Conservation (phyloP, 2,888 invertebrate species). For the Mimas tiliae region DNA sequence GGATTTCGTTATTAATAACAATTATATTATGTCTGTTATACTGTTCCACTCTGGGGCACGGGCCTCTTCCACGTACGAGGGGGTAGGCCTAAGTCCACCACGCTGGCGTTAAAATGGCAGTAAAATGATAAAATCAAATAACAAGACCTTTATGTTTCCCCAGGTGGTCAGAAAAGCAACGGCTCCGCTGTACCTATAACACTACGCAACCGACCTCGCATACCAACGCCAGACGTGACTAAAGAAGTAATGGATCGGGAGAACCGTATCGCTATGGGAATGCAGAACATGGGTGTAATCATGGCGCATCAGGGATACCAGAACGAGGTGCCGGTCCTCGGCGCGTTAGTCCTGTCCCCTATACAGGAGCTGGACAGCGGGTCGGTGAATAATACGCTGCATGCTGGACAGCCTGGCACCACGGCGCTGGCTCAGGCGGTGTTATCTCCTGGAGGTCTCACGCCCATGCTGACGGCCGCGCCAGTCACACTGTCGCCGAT, state of each 20-base stretch:
- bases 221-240: slow-evolving; percentile 94
- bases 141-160: slow-evolving; percentile 3
- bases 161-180: slow-evolving; percentile 89
- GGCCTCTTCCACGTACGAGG: too few relatives aligned
- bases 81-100: too few relatives aligned
- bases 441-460: slow-evolving; percentile 85
- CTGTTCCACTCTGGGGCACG: too few relatives aligned
- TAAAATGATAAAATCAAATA: too few relatives aligned
- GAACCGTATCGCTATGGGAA: slow-evolving; percentile 84
- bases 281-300: slow-evolving; percentile 87
- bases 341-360: slow-evolving; percentile 91
- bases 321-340: slow-evolving; percentile 89
- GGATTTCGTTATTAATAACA: too few relatives aligned
- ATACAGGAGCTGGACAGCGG: slow-evolving; percentile 93
- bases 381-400: slow-evolving; percentile 89
- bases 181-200: slow-evolving; percentile 87
- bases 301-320: slow-evolving; percentile 87
- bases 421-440: slow-evolving; percentile 92
- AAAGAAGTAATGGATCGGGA: slow-evolving; percentile 91
- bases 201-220: slow-evolving; percentile 92
- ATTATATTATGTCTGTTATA: too few relatives aligned
- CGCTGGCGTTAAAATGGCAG: too few relatives aligned
- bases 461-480: slow-evolving; percentile 74
- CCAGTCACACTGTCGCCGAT: slow-evolving; percentile 83
- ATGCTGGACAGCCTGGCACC: slow-evolving; percentile 89